These are phyloP conservation scores for Barypeithes pellucidus DNA, from an alignment of 2,888 invertebrate genomes.

Conservation along the genomic window DNA sequence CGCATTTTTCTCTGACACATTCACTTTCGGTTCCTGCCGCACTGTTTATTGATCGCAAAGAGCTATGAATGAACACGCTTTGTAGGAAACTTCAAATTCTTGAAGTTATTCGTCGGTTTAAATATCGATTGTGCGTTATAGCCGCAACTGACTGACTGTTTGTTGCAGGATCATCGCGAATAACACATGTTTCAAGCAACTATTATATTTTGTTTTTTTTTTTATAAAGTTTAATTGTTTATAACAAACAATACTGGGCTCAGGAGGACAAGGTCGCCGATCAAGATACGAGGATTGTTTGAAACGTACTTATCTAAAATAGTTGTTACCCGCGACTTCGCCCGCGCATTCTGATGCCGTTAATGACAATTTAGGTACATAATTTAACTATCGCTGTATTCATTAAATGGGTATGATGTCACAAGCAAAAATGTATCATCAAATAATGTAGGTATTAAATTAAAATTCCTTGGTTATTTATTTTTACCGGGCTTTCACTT, in stretches of 20 bases:
- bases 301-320: constrained; percentile 2
- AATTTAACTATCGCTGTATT: too few relatives aligned
- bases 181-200: constrained; percentile 24
- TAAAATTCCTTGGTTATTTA: too few relatives aligned
- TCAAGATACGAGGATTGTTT: constrained; percentile 23
- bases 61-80: constrained; percentile 20
- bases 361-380: too few relatives aligned
- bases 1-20: constrained; percentile 19
- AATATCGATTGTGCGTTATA: constrained; percentile 22
- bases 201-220: constrained; percentile 27
- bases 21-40: constrained; percentile 27
- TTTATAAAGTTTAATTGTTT: constrained; percentile 41
- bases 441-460: too few relatives aligned
- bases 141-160: constrained; percentile 12
- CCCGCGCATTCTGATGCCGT: too few relatives aligned
- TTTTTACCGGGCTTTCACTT: too few relatives aligned
- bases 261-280: constrained; percentile 31
- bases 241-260: constrained; percentile 32
- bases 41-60: constrained; percentile 35
- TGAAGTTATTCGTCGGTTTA: constrained; percentile 8
- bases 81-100: constrained; percentile 35
- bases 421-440: too few relatives aligned
- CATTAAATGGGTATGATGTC: too few relatives aligned
- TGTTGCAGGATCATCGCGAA: constrained; percentile 12
- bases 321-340: not conserved